Conservation (phyloP, 2,797 vertebrate species). For the Galago senegalensis region DNA sequence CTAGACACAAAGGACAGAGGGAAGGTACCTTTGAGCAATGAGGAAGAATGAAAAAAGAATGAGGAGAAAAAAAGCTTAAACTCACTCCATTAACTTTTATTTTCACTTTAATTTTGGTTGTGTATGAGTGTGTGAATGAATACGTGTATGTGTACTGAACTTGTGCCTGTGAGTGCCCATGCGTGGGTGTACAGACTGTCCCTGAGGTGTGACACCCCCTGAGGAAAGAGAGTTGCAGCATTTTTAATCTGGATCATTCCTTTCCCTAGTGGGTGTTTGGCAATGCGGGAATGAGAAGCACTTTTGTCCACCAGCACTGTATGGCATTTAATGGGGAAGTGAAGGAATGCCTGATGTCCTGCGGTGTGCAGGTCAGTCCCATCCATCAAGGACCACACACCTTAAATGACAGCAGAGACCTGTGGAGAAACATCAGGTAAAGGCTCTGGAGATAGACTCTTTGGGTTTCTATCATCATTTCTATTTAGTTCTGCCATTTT, state of each 20-base stretch:
- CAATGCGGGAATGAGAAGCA: neutral
- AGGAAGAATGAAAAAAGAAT: neutral
- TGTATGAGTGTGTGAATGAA: neutral
- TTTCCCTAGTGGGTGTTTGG: neutral
- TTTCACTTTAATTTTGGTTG: slow-evolving; percentile 4
- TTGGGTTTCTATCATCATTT: neutral
- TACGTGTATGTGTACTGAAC: neutral
- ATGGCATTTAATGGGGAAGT: neutral
- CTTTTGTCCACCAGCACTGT: neutral
- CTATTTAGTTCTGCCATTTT: neutral
- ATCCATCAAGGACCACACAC: neutral
- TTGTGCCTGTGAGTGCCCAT: neutral
- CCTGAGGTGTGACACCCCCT: neutral
- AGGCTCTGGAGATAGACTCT: neutral
- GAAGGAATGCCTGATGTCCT: neutral
- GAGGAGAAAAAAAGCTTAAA: neutral
- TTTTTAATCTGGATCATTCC: slow-evolving; percentile 1
- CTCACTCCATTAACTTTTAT: neutral
- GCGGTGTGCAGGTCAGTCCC: neutral
- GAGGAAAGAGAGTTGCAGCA: neutral
- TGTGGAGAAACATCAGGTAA: neutral
- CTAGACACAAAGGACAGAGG: neutral
- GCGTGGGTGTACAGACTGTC: neutral
- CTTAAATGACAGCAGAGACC: neutral
- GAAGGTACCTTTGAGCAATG: neutral